Percentiles rank a stretch among this genome's conserved stretches.
phyloP scores from a whole-genome alignment of 2,113 vertebrate genomes.

The Agelaius tricolor region DNA sequence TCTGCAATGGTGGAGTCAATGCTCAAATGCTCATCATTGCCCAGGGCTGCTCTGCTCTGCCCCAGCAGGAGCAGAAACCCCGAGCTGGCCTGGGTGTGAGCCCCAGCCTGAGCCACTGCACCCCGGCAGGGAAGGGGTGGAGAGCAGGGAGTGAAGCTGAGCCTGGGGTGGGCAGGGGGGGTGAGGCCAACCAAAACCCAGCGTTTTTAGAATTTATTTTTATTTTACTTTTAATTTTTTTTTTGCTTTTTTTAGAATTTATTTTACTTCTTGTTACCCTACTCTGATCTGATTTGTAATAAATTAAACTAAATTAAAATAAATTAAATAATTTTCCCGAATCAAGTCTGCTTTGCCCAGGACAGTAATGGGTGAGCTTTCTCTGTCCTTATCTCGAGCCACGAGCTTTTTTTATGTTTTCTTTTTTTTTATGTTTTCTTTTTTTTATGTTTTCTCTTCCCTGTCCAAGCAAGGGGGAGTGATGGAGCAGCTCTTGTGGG shows the following conservation, averaged over 20 bases:
- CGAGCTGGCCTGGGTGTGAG: rapidly evolving
- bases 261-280: neutral
- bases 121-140: neutral
- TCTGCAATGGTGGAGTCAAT: too few relatives aligned
- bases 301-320: neutral
- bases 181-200: neutral
- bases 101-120: neutral
- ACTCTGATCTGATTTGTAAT: neutral
- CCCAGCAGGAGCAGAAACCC: neutral
- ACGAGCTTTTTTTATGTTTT: neutral
- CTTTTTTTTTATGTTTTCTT: neutral
- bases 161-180: neutral
- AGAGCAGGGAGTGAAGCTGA: rapidly evolving
- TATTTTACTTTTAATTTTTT: neutral
- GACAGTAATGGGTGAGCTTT: rapidly evolving
- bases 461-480: neutral
- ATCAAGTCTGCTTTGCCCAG: neutral
- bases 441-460: neutral
- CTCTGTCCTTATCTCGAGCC: neutral
- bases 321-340: too few relatives aligned
- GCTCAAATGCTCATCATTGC: too few relatives aligned
- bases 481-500: neutral
- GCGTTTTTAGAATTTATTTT: too few relatives aligned
- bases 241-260: neutral
- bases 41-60: neutral